These are phyloP conservation scores for Ochlodes sylvanus DNA, from an alignment of 2,888 invertebrate genomes.

Conservation along the genomic window DNA sequence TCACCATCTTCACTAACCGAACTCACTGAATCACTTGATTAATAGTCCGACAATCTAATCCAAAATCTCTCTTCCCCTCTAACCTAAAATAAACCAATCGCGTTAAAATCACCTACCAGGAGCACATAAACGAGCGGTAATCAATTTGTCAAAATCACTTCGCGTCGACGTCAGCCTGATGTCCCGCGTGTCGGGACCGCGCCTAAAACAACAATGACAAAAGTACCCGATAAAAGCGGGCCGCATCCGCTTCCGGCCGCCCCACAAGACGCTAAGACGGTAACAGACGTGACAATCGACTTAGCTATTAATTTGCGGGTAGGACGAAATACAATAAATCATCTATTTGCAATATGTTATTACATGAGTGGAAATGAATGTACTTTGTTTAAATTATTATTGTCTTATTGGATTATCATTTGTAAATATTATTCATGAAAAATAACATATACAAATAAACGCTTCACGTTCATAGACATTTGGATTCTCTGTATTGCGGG, in stretches of 20 bases:
- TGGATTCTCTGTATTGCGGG: no score
- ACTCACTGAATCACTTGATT: slow-evolving; percentile 8
- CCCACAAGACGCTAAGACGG: slow-evolving; percentile 62
- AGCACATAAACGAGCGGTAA: slow-evolving; percentile 32
- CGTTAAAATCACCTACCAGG: slow-evolving; percentile 30
- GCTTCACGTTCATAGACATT: no score
- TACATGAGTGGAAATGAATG: no score
- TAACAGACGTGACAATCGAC: slow-evolving; percentile 43
- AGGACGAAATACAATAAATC: neutral
- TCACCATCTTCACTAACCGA: neutral
- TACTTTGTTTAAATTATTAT: no score
- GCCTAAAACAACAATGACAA: slow-evolving; percentile 56
- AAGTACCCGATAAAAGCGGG: slow-evolving; percentile 60
- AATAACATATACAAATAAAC: no score
- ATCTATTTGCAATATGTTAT: no score
- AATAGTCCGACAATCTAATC: slow-evolving; percentile 12
- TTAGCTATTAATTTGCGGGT: slow-evolving; percentile 7
- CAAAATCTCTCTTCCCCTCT: slow-evolving; percentile 8
- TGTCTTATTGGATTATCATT: no score
- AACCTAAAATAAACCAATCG: slow-evolving; percentile 19
- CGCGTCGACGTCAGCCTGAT: slow-evolving; percentile 49
- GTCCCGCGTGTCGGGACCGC: slow-evolving; percentile 49
- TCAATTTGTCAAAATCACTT: slow-evolving; percentile 39
- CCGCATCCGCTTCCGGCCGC: slow-evolving; percentile 73
- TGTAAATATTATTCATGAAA: no score